A percentile compares a stretch with the other conserved stretches of the same genome.
Evolutionary conservation across 2,888 invertebrate species (phyloP).

Genomic region (Orthosia cruda): DNA sequence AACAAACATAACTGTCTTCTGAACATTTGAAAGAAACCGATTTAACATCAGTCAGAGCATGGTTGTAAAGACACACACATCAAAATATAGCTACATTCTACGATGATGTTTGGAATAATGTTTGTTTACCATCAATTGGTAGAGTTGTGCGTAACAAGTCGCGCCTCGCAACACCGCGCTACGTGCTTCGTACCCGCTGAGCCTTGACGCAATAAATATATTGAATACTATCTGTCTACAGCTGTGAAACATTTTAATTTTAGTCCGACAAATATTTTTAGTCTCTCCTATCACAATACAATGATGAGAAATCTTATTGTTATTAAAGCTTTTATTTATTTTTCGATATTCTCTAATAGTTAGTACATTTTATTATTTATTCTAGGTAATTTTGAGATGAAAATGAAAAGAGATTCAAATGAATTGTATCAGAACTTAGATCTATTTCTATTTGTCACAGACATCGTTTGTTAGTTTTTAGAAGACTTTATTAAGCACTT

Average conservation of each 20-base stretch:
- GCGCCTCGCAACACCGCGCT: constrained; percentile 21
- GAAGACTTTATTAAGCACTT: background rate
- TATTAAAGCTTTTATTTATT: constrained; percentile 5
- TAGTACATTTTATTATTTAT: background rate
- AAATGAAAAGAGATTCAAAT: background rate
- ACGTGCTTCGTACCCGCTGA: constrained; percentile 17
- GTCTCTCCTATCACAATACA: constrained; percentile 4
- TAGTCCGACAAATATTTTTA: constrained; percentile 1
- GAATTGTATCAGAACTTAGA: background rate
- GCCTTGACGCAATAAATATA: constrained; percentile 42
- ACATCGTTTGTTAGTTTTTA: constrained; percentile 1
- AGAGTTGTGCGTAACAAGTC: constrained; percentile 56
- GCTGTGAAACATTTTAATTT: constrained; percentile 35
- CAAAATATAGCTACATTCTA: constrained; percentile 63
- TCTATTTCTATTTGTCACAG: background rate
- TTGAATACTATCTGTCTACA: constrained; percentile 27
- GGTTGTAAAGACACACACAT: constrained; percentile 61
- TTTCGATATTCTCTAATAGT: background rate
- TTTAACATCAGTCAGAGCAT: constrained; percentile 38
- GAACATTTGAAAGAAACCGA: constrained; percentile 39
- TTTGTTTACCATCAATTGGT: constrained; percentile 68
- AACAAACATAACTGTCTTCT: constrained; percentile 32
- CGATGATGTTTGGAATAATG: constrained; percentile 59
- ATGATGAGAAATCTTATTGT: constrained; percentile 15
- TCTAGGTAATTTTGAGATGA: constrained; percentile 1